These are phyloP conservation scores for Anthopleura xanthogrammica DNA, from an alignment of 92 coral and sea anemone genomes.

Conservation along the genomic window DNA sequence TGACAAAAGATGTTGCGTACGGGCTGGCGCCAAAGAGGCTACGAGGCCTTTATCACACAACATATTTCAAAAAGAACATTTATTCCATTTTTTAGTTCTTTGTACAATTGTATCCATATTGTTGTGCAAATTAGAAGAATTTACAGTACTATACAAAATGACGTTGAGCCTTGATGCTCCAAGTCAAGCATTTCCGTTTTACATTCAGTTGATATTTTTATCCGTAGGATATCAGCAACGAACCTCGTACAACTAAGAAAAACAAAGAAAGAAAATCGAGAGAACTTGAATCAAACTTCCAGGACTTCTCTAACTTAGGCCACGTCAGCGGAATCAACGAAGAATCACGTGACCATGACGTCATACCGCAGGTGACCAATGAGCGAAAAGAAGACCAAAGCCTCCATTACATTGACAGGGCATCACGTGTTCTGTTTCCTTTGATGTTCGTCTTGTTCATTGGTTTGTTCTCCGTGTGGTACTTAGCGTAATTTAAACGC, in stretches of 20 bases:
- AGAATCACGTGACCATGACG: background rate
- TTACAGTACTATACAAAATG: no score
- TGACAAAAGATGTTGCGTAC: no score
- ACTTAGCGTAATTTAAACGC: background rate
- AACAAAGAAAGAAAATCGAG: background rate
- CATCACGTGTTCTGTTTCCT: conserved; percentile 24
- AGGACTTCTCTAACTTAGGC: background rate
- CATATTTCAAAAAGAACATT: no score
- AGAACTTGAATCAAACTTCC: background rate
- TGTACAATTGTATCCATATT: no score
- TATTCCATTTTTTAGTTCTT: no score
- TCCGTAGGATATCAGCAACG: background rate
- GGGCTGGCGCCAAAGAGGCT: no score
- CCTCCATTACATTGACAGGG: conserved; percentile 11
- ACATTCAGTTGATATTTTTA: background rate
- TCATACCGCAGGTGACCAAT: background rate
- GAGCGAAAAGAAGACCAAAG: background rate
- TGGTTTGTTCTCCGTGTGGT: background rate
- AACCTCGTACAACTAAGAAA: background rate
- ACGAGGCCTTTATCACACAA: no score
- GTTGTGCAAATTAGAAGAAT: no score
- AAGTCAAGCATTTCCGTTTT: background rate
- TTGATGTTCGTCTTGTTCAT: conserved; percentile 3
- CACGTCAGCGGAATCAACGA: background rate
- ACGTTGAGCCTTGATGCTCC: no score